A percentile compares a stretch with the other conserved stretches of the same genome.
phyloP scores from a whole-genome alignment of 1,140 invertebrate species.

The Aporrectodea caliginosa region DNA sequence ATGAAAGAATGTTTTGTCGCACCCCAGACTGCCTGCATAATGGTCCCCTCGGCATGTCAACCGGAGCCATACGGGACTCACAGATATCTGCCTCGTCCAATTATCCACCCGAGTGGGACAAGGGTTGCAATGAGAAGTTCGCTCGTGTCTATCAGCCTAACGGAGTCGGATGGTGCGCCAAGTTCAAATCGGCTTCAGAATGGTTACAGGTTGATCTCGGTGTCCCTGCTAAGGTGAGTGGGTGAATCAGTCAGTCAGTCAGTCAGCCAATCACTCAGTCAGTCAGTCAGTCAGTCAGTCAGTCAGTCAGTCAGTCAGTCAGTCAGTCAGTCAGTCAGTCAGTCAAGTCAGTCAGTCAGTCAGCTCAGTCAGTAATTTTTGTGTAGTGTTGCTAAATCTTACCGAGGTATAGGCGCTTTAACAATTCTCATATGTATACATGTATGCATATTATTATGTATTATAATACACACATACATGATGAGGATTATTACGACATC shows the following conservation, averaged over 20 bases:
- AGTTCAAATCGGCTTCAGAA: slow-evolving; percentile 58
- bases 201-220: slow-evolving; percentile 61
- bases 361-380: too few species aligned
- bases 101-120: slow-evolving; percentile 56
- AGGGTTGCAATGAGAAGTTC: slow-evolving; percentile 59
- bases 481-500: too few species aligned
- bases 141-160: slow-evolving; percentile 60
- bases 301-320: background rate
- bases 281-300: background rate
- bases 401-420: too few species aligned
- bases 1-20: background rate
- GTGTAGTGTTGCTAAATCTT: too few species aligned
- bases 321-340: background rate
- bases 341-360: background rate
- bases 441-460: too few species aligned
- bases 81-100: slow-evolving; percentile 62
- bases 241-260: background rate
- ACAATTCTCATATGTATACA: too few species aligned
- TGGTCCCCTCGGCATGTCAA: slow-evolving; percentile 60
- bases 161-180: slow-evolving; percentile 60
- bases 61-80: slow-evolving; percentile 61
- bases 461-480: too few species aligned
- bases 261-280: background rate
- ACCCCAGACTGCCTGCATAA: slow-evolving; percentile 47
- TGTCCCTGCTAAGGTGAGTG: slow-evolving; percentile 57